These are phyloP conservation scores for Pollimyrus isidori DNA, from an alignment of 2,113 vertebrate species.

Conservation along the genomic window DNA sequence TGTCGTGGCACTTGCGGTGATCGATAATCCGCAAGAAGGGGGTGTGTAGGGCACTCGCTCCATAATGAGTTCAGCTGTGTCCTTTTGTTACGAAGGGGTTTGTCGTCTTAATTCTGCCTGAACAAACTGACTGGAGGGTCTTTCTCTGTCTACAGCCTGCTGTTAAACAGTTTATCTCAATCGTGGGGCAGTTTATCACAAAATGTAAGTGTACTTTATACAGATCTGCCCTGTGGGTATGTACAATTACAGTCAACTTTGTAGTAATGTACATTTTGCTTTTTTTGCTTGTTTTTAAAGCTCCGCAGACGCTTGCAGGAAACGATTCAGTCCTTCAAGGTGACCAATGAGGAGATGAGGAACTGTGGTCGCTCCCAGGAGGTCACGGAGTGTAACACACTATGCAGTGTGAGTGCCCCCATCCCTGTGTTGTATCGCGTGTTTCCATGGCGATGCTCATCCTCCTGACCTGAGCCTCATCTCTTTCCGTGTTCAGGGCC, in stretches of 20 bases:
- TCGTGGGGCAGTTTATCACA: conserved; percentile 70
- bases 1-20: neutral
- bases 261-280: neutral
- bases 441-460: neutral
- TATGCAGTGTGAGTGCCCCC: conserved; percentile 70
- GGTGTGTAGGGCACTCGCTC: neutral
- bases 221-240: too few species aligned
- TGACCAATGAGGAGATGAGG: conserved; percentile 82
- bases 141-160: conserved; percentile 58
- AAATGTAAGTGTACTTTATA: conserved; percentile 58
- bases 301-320: conserved; percentile 76
- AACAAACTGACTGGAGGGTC: neutral
- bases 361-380: conserved; percentile 44
- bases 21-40: neutral
- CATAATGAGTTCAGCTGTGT: neutral
- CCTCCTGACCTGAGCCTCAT: neutral
- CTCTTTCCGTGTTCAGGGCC: conserved; percentile 38
- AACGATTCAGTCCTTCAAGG: conserved; percentile 76
- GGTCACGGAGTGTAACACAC: conserved; percentile 54
- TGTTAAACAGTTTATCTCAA: conserved; percentile 74
- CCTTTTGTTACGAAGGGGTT: neutral
- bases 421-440: neutral
- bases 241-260: neutral
- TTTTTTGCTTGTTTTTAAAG: conserved; percentile 44
- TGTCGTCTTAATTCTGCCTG: neutral